Percentiles rank a stretch among this genome's conserved stretches.
phyloP scores from a whole-genome alignment of 2,113 vertebrate genomes.

The Hyla sarda region DNA sequence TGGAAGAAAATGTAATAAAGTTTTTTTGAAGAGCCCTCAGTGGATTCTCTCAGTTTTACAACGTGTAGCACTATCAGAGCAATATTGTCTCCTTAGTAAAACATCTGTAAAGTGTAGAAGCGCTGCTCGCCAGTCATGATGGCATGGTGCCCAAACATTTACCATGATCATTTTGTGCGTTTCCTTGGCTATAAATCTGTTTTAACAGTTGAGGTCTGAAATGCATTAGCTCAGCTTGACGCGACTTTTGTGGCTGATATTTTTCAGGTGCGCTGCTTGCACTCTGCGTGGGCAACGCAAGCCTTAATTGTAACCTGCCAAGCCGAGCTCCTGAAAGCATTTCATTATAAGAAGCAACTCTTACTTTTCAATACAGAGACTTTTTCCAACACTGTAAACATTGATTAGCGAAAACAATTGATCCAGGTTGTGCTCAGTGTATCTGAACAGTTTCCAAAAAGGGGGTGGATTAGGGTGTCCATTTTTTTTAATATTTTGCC shows the following conservation, averaged over 20 bases:
- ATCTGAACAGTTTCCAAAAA: background rate
- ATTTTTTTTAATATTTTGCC: too few species aligned
- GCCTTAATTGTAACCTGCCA: constrained; percentile 46
- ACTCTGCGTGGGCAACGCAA: constrained; percentile 35
- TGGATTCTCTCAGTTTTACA: background rate
- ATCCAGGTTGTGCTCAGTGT: background rate
- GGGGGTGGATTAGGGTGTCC: too few species aligned
- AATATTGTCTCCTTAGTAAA: background rate
- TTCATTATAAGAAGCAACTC: constrained; percentile 27
- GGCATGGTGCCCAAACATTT: constrained; percentile 3
- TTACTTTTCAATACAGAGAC: background rate
- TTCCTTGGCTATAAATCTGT: constrained; percentile 26
- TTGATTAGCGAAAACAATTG: constrained; percentile 20
- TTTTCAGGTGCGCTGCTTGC: constrained; percentile 26
- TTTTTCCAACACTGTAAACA: constrained; percentile 29
- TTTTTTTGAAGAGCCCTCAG: too few species aligned
- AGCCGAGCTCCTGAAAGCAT: background rate
- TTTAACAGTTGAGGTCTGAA: constrained; percentile 12
- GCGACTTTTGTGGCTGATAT: constrained; percentile 23
- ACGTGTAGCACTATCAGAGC: background rate
- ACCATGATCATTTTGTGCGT: constrained; percentile 3
- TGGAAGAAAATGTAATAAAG: too few species aligned
- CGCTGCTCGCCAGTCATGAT: background rate
- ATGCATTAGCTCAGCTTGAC: constrained; percentile 11
- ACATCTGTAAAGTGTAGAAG: background rate